Conservation (phyloP, 1,140 invertebrate species). For the Dolichoris vasculosae region DNA sequence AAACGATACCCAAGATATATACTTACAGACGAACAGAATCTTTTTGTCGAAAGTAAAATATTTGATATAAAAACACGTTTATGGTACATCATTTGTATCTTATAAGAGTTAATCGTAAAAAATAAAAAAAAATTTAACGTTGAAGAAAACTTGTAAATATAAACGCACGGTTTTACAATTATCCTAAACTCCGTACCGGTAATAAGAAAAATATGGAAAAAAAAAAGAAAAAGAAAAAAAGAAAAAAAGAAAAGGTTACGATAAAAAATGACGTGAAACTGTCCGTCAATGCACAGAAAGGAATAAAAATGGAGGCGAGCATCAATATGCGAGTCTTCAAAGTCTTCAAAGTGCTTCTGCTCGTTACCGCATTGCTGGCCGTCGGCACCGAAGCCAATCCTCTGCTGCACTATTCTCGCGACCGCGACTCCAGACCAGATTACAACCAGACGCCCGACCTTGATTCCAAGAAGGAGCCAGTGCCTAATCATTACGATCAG, state of each 20-base stretch:
- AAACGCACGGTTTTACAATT: too few species aligned
- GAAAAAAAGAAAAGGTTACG: too few species aligned
- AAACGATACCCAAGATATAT: too few species aligned
- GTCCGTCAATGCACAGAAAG: not conserved
- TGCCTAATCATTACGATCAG: constrained; percentile 77
- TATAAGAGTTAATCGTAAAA: too few species aligned
- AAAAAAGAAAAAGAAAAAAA: too few species aligned
- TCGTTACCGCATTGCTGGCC: constrained; percentile 37
- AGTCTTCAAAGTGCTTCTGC: constrained; percentile 62
- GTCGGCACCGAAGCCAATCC: not conserved
- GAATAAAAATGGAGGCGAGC: constrained; percentile 39
- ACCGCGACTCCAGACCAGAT: constrained; percentile 3
- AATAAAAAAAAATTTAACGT: too few species aligned
- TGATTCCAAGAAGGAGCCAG: constrained; percentile 28
- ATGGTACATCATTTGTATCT: too few species aligned
- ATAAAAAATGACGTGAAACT: not conserved
- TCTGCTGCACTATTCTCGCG: constrained; percentile 5
- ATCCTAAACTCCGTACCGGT: not conserved
- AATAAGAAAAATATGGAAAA: not conserved
- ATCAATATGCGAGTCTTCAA: constrained; percentile 68
- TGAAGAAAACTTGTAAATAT: too few species aligned
- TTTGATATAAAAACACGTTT: too few species aligned
- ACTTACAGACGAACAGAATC: too few species aligned
- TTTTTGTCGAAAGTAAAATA: too few species aligned
- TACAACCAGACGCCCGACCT: constrained; percentile 9